Conservation (phyloP, 2,113 vertebrate genomes). For the Alectura lathami region DNA sequence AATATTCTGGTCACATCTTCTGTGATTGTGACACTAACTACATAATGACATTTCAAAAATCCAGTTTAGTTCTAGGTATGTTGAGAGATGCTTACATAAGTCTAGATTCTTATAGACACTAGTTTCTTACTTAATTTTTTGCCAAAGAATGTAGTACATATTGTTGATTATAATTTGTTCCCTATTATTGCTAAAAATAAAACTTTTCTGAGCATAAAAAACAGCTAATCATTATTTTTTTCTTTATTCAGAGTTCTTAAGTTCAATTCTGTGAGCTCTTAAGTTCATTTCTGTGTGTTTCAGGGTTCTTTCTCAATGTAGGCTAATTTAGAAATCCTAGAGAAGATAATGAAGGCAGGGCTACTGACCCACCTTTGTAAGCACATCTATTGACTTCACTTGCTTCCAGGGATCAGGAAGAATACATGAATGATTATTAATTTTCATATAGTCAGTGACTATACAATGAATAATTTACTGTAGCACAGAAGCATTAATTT, state of each 20-base stretch:
- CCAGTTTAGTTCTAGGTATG: not conserved
- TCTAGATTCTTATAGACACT: not conserved
- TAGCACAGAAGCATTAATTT: not conserved
- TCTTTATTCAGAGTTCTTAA: not conserved
- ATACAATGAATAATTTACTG: not conserved
- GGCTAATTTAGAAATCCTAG: not conserved
- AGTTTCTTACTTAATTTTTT: not conserved
- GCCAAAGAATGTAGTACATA: not conserved
- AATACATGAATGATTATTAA: not conserved
- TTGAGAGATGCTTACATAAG: not conserved
- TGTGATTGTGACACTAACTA: not conserved
- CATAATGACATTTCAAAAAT: not conserved
- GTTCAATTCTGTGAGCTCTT: too few species aligned
- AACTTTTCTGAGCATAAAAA: not conserved
- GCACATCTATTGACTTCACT: not conserved
- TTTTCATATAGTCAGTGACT: not conserved
- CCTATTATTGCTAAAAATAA: not conserved
- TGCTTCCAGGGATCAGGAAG: not conserved
- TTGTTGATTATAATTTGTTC: not conserved
- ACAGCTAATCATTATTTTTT: not conserved
- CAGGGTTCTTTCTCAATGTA: not conserved
- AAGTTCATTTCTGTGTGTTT: not conserved
- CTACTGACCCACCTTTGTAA: not conserved
- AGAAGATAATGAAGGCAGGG: not conserved
- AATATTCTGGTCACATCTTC: not conserved